phyloP scores from a whole-genome alignment of 1,140 invertebrate genomes.

The Kradibia gibbosae region DNA sequence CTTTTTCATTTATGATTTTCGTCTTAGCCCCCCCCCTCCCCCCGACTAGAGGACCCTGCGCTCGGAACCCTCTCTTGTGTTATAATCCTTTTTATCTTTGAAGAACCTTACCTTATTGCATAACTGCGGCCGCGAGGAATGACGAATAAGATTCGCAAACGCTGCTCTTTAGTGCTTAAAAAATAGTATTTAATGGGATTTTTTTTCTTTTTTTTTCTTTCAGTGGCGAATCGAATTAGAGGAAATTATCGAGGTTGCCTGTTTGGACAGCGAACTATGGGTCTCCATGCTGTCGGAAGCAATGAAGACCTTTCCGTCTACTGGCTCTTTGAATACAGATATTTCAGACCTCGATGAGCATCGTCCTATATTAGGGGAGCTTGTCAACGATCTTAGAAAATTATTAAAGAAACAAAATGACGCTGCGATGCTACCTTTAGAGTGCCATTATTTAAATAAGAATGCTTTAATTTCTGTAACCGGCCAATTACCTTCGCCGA shows the following conservation, averaged over 20 bases:
- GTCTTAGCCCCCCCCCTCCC: too few relatives aligned
- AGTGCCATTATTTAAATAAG: conserved; percentile 97
- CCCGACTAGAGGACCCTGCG: too few relatives aligned
- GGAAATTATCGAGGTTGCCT: conserved; percentile 93
- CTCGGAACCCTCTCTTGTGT: too few relatives aligned
- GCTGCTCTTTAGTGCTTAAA: too few relatives aligned
- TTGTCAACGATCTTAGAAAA: conserved; percentile 90
- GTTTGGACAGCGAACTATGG: conserved; percentile 94
- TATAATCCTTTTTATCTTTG: too few relatives aligned
- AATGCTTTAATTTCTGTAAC: conserved; percentile 89
- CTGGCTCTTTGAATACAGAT: conserved; percentile 90
- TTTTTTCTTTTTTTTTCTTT: too few relatives aligned
- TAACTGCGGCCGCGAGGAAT: too few relatives aligned
- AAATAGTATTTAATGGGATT: too few relatives aligned
- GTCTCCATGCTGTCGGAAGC: conserved; percentile 97
- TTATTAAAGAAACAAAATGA: conserved; percentile 90
- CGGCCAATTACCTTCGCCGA: conserved; percentile 77
- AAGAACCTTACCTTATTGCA: too few relatives aligned
- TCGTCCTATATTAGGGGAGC: conserved; percentile 89
- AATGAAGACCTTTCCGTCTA: conserved; percentile 92
- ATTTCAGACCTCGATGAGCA: conserved; percentile 89
- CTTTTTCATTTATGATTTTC: too few relatives aligned
- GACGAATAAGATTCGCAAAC: too few relatives aligned
- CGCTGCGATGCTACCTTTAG: conserved; percentile 90
- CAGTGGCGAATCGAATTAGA: conserved; percentile 95